These are phyloP conservation scores for Pollenia angustigena DNA, from an alignment of 2,888 invertebrate species.

Conservation along the genomic window DNA sequence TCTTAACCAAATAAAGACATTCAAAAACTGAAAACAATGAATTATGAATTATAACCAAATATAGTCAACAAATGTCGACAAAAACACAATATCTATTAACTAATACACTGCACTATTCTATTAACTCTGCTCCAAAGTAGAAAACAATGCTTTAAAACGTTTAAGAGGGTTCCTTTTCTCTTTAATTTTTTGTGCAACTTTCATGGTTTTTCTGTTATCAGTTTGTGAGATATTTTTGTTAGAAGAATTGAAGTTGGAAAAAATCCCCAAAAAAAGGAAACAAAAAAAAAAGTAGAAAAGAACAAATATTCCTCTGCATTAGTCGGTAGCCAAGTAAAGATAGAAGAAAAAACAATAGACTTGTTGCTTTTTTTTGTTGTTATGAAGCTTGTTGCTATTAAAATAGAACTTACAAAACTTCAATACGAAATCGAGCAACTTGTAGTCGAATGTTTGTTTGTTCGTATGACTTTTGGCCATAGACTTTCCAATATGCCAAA, in stretches of 20 bases:
- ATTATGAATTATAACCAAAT: slow-evolving; percentile 74
- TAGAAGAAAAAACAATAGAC: slow-evolving; percentile 69
- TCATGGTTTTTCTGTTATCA: slow-evolving; percentile 64
- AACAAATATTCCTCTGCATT: slow-evolving; percentile 26
- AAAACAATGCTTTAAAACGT: slow-evolving; percentile 48
- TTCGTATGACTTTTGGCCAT: slow-evolving; percentile 42
- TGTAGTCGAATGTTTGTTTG: slow-evolving; percentile 31
- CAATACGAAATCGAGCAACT: slow-evolving; percentile 38
- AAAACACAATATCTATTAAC: slow-evolving; percentile 72
- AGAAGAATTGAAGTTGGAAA: slow-evolving; percentile 35
- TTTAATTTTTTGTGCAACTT: slow-evolving; percentile 32
- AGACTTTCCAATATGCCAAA: slow-evolving; percentile 81
- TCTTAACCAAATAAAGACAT: slow-evolving; percentile 69
- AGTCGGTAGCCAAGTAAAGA: slow-evolving; percentile 47
- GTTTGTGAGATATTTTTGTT: slow-evolving; percentile 67
- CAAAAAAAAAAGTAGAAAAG: slow-evolving; percentile 36
- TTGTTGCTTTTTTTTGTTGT: slow-evolving; percentile 57
- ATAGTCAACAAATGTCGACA: slow-evolving; percentile 71
- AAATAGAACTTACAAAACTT: slow-evolving; percentile 42
- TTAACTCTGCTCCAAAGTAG: slow-evolving; percentile 10
- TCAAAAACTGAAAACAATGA: slow-evolving; percentile 68
- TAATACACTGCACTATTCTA: slow-evolving; percentile 59
- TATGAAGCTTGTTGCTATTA: slow-evolving; percentile 34
- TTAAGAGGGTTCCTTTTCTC: neutral
- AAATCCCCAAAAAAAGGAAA: neutral